Evolutionary conservation across 2,797 vertebrate genomes (phyloP).

Genomic region (Poecile montanus): DNA sequence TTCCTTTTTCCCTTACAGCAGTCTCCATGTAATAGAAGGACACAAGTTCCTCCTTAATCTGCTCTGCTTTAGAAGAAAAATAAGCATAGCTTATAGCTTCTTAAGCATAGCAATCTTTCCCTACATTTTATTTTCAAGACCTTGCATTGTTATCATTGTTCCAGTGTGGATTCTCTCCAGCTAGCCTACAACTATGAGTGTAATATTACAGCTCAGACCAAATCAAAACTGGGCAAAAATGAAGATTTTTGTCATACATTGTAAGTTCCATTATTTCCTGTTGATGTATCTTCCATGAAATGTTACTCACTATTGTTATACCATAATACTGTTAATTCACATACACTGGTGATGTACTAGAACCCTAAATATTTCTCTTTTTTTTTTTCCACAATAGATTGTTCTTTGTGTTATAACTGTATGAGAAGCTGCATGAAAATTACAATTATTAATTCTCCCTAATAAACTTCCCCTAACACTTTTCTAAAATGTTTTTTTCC

Average conservation of each 20-base stretch:
- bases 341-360: neutral
- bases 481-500: neutral
- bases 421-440: neutral
- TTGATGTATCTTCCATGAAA: neutral
- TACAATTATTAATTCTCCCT: neutral
- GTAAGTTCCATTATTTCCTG: neutral
- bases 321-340: neutral
- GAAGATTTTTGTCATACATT: neutral
- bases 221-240: neutral
- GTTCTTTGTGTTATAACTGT: neutral
- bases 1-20: neutral
- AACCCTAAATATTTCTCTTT: neutral
- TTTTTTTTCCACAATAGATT: neutral
- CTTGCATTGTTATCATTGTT: neutral
- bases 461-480: neutral
- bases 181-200: neutral
- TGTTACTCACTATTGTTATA: neutral
- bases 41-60: neutral
- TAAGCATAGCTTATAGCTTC: neutral
- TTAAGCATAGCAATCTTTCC: neutral
- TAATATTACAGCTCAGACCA: neutral
- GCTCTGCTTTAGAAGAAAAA: neutral
- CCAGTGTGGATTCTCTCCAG: neutral
- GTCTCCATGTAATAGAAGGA: neutral
- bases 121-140: neutral